A percentile compares a stretch with the other conserved stretches of the same genome.
phyloP scores from a whole-genome alignment of 2,113 vertebrate species.

The Chlorocebus sabaeus region DNA sequence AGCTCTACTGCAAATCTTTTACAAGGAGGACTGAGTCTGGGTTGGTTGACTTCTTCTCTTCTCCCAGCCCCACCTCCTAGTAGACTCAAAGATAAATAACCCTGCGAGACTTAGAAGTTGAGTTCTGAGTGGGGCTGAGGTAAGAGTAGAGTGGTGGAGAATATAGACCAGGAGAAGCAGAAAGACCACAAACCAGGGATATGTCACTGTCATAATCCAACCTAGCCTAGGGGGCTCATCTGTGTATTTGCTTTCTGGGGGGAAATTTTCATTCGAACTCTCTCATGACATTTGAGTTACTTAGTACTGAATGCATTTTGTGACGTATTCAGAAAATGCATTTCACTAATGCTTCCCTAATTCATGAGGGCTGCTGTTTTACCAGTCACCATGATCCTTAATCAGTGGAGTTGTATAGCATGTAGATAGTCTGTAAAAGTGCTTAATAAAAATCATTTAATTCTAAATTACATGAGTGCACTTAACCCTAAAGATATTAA shows the following conservation, averaged over 20 bases:
- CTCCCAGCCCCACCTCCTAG: background rate
- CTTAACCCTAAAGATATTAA: conserved; percentile 90
- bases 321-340: conserved; percentile 76
- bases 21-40: background rate
- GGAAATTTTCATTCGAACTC: conserved; percentile 53
- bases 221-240: background rate
- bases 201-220: conserved; percentile 5
- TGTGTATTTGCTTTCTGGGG: background rate
- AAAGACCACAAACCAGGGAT: background rate
- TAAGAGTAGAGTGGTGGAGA: background rate
- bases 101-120: background rate
- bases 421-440: conserved; percentile 85
- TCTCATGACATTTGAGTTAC: conserved; percentile 76
- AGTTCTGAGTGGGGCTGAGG: background rate
- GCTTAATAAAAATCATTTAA: conserved; percentile 89
- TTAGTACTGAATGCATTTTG: conserved; percentile 68
- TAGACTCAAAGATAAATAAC: conserved; percentile 22
- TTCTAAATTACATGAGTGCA: conserved; percentile 88
- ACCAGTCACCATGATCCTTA: conserved; percentile 84
- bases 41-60: background rate
- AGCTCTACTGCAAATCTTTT: conserved; percentile 21
- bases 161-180: background rate
- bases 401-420: conserved; percentile 85
- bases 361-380: conserved; percentile 82
- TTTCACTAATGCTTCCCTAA: conserved; percentile 82